Evolutionary conservation across 2,797 vertebrate genomes (phyloP), one percentile per base, ranked within the genome.

Genomic region (Alca torda): DNA sequence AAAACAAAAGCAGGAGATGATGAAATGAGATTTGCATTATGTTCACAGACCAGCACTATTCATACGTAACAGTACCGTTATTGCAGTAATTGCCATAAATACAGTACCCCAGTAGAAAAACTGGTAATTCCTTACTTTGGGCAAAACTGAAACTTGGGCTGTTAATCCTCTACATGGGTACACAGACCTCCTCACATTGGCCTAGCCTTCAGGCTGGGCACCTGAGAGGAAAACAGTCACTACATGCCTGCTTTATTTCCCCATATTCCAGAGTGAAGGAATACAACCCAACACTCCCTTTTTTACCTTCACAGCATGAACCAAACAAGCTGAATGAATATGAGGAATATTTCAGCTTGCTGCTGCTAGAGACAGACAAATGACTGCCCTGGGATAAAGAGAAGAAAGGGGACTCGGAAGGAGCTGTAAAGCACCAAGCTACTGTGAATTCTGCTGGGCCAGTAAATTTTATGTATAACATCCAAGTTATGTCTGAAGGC

Each of bases 1-100:
- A 79, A 90, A 91, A 90, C 61, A 93, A 86, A 93, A 93, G 68
- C 75, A 83, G 67, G 76, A 91, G 69, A 84, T 82, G 46, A 95
- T 67, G 60, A 63, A 41, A 67, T 33, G 3, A 46, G 46, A 41
- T 37, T 79, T 80, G 51, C 75, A 59, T 68, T 91, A 43, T 16
- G 31, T 17, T 84, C 46, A 73, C 24, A 88, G 19, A 63, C 6
- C 39, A 69, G 33, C 73, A 78, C 39, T 65, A 16, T 31, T 68
- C 59, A 61, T 46, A 64, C 0, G 1, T 21, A 75, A 77, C 37
- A 64, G 43, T 17, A 43, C 30, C 19, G 8, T 37, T 79, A 64
- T 14, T 67, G 72, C 33, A 54, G 45, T 35, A 39, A 84, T 39
- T 35, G 31, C 53, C 31, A 24, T 8, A 24, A 88, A 83, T 12